Evolutionary conservation across 1,140 invertebrate genomes (phyloP), one percentile per base, ranked within the genome.

Genomic region (Drosophila pandora): DNA sequence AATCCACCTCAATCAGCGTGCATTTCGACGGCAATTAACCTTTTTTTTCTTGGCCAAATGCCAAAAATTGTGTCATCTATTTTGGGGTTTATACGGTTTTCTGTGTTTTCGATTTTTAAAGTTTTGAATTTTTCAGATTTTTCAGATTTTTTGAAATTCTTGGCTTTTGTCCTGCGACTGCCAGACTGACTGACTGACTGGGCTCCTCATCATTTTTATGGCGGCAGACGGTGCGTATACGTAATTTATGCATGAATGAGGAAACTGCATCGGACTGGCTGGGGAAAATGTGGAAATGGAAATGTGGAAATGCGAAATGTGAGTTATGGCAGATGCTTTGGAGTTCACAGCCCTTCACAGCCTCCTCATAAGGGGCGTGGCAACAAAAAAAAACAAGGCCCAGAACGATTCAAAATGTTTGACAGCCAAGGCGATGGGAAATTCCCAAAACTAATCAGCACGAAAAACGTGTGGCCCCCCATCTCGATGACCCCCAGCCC

Each of bases 381-480:
- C 28, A 22, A 50, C 30, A 8, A 25, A 39, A 17, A 21, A 21
- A 21, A 21, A 8, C 32, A 22, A 59, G 32, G 22, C 34, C 34
- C 63, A 47, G 30, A 63, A 62, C 41, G 49, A 63, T 63, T 72
- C 64, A 70, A 77, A 81, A 25, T 63, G 70, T 71, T 76, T 82
- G 79, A 70, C 79, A 74, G 75, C 63, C 65, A 52, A 79, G 80
- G 76, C 72, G 65, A 73, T 68, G 48, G 57, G 57, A 67, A 81
- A 85, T 81, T 85, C 81, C 81, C 81, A 85, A 87, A 85, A 77
- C 82, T 85, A 85, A 85, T 85, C 81, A 85, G 68, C 61, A 62
- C 41, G 53, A 73, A 74, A 73, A 82, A 82, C 63, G 75, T 61
- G 75, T n/a, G 10, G 34, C n/a, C 9, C 1, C 9, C 1, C n/a